Evolutionary conservation across 2,888 invertebrate genomes (phyloP).

Genomic region (Nemotelus nigrinus): DNA sequence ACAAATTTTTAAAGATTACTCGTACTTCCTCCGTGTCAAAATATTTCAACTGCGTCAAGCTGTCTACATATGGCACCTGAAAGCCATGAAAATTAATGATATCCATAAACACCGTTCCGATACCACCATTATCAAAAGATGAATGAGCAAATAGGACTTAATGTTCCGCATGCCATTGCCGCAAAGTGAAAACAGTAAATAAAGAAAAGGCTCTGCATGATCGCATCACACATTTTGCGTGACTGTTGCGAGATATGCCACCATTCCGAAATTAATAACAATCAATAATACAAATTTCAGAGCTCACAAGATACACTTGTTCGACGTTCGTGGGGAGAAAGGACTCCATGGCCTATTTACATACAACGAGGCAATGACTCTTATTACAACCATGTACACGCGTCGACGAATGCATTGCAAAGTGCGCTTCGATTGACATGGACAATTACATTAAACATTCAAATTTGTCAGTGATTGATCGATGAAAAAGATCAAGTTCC

Average conservation of each 20-base stretch:
- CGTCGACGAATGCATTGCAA: not conserved
- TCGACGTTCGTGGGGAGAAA: not conserved
- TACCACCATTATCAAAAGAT: constrained; percentile 4
- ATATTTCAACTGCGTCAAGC: too few species aligned
- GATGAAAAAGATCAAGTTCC: constrained; percentile 40
- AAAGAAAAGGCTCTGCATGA: constrained; percentile 1
- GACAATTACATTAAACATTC: constrained; percentile 52
- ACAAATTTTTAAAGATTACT: too few species aligned
- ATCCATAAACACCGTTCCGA: constrained; percentile 14
- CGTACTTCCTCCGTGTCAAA: too few species aligned
- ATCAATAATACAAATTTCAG: constrained; percentile 33
- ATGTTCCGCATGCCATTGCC: constrained; percentile 3
- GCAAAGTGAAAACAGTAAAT: constrained; percentile 9
- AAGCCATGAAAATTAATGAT: constrained; percentile 36
- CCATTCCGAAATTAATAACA: constrained; percentile 17
- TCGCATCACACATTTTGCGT: constrained; percentile 1
- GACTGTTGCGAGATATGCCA: not conserved
- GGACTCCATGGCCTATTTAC: constrained; percentile 23
- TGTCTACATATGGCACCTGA: not conserved
- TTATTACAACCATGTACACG: not conserved
- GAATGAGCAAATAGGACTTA: constrained; percentile 37
- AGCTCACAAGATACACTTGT: not conserved
- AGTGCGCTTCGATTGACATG: constrained; percentile 37
- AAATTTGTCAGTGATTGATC: constrained; percentile 53
- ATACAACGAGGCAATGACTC: not conserved